Conservation (phyloP, 2,888 invertebrate genomes). For the Autographa gamma region DNA sequence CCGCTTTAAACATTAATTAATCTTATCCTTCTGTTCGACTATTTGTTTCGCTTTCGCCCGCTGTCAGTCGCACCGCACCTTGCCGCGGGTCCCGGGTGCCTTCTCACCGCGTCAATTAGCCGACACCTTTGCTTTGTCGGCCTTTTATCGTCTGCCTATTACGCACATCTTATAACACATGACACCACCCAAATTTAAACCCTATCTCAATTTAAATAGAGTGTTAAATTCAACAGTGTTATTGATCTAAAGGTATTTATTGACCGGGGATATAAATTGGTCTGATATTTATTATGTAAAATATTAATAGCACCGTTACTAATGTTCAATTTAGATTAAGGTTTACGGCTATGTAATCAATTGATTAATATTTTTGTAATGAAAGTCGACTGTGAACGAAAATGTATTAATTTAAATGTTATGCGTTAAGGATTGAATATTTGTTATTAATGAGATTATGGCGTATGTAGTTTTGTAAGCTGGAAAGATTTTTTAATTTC, state of each 20-base stretch:
- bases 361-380: conserved; percentile 41
- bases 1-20: too few relatives aligned
- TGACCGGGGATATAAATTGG: conserved; percentile 64
- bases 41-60: too few relatives aligned
- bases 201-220: conserved; percentile 34
- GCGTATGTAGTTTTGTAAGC: neutral
- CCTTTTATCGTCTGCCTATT: conserved; percentile 76
- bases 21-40: too few relatives aligned
- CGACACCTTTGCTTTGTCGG: conserved; percentile 82
- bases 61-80: conserved; percentile 52
- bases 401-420: conserved; percentile 5
- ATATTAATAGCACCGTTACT: conserved; percentile 62
- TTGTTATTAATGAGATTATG: neutral
- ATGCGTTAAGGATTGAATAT: neutral
- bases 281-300: conserved; percentile 52
- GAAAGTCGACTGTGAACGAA: conserved; percentile 49
- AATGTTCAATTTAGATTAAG: conserved; percentile 55
- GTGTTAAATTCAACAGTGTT: conserved; percentile 30
- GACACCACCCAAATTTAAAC: conserved; percentile 49
- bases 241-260: conserved; percentile 59
- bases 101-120: conserved; percentile 82
- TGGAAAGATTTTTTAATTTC: neutral
- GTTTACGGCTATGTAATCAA: conserved; percentile 44
- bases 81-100: conserved; percentile 61
- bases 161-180: conserved; percentile 58